These are phyloP conservation scores for Sternotherus odoratus DNA, from an alignment of 2,797 vertebrate species.

Conservation along the genomic window DNA sequence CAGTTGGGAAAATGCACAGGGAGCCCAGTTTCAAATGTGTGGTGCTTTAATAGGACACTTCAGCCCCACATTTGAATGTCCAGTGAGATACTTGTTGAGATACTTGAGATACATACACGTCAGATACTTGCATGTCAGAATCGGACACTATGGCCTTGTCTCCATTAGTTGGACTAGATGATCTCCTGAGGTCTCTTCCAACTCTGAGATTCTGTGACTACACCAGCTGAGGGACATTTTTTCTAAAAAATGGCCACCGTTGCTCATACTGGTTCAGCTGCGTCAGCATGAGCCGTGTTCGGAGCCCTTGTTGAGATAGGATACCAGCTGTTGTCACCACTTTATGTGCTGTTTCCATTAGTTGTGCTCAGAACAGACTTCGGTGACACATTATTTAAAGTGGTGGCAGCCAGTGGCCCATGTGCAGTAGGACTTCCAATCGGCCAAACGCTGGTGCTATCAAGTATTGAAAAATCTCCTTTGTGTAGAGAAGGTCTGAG, in stretches of 20 bases:
- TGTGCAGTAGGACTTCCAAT: not conserved
- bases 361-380: not conserved
- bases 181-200: too few species aligned
- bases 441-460: not conserved
- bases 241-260: not conserved
- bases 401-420: not conserved
- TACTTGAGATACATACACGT: too few species aligned
- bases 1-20: not conserved
- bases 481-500: not conserved
- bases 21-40: conserved; percentile 8
- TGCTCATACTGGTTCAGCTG: not conserved
- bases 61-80: not conserved
- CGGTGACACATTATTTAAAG: not conserved
- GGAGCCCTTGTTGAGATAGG: rapidly evolving
- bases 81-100: not conserved
- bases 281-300: not conserved
- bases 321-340: rapidly evolving
- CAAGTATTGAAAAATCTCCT: not conserved
- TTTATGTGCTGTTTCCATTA: not conserved
- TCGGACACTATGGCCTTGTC: not conserved
- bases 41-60: not conserved
- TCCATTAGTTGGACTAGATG: too few species aligned
- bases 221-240: not conserved
- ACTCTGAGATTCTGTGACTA: too few species aligned
- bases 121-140: not conserved